Evolutionary conservation across 2,797 vertebrate genomes (phyloP), one percentile per base, ranked within the genome.

Genomic region (Bradypodion ventrale): DNA sequence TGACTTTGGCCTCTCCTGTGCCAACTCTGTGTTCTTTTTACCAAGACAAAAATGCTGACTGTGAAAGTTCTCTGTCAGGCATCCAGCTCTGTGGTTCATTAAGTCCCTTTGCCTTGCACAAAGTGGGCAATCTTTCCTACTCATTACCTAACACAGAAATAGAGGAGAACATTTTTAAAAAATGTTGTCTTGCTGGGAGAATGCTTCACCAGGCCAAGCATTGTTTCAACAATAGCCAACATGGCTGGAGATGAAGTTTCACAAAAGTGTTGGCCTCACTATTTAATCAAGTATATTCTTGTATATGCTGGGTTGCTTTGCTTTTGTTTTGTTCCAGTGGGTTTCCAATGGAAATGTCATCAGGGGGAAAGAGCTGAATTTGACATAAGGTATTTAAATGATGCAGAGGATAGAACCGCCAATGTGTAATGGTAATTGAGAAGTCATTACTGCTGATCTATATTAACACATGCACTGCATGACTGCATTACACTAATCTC

Each of bases 41-140:
- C 62, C 88, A 89, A 91, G 82, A 56, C 16, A 74, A 89, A 94
- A 93, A 65, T 88, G 93, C 94, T 94, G 93, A 94, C 79, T 87
- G 37, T 83, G 91, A 90, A 90, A 74, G 84, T 92, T 76, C 78
- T 91, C 92, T 80, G 78, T 88, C 85, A 91, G 89, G 83, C 59
- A 86, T 81, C 84, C 87, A 92, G 78, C 75, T 85, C 66, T 93
- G 94, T 82, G 92, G 89, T 84, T 93, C 86, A 84, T 88, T 90
- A 91, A 90, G 85, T 87, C 79, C 69, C 5, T 52, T 85, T 88
- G 91, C 87, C 84, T 89, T 91, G 86, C 87, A 91, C 83, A 82
- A 5, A 35, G 65, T 73, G 12, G 63, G 77, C 84, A 70, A 25
- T n/a, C 5, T 29, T 63, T 89, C 86, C 85, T 83, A 2, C 52